phyloP scores from a whole-genome alignment of 2,113 vertebrate genomes.

The Neotoma lepida region DNA sequence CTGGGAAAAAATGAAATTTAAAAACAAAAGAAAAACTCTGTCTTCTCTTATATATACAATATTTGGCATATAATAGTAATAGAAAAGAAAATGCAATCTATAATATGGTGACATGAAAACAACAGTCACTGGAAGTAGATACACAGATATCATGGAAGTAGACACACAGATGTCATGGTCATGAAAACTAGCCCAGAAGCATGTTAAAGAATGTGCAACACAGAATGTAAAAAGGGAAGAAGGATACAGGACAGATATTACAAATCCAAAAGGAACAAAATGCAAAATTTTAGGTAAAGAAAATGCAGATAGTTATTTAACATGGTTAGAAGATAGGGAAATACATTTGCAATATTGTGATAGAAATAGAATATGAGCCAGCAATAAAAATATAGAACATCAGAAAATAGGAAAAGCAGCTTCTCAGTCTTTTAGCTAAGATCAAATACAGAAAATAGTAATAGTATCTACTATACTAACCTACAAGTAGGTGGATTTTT shows the following conservation, averaged over 20 bases:
- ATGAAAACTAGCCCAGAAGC: neutral
- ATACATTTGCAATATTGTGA: neutral
- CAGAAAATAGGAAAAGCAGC: neutral
- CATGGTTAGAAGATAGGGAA: neutral
- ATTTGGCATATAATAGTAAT: neutral
- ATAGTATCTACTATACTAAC: neutral
- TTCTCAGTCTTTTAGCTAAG: neutral
- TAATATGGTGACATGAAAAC: neutral
- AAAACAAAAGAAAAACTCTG: neutral
- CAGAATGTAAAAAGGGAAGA: neutral
- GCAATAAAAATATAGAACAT: neutral
- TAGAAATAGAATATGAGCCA: neutral
- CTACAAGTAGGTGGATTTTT: neutral
- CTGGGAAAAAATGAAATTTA: neutral
- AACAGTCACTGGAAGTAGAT: neutral
- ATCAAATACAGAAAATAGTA: neutral
- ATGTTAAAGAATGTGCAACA: neutral
- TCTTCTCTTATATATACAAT: neutral
- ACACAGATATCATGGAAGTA: neutral
- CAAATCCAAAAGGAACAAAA: conserved; percentile 7
- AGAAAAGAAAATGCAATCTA: neutral
- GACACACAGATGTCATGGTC: neutral
- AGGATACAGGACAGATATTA: neutral
- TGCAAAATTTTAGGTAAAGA: neutral
- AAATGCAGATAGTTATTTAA: neutral